Evolutionary conservation across 2,113 vertebrate species (phyloP), one percentile per base, ranked within the genome.

Genomic region (Sarotherodon lohbergeri): DNA sequence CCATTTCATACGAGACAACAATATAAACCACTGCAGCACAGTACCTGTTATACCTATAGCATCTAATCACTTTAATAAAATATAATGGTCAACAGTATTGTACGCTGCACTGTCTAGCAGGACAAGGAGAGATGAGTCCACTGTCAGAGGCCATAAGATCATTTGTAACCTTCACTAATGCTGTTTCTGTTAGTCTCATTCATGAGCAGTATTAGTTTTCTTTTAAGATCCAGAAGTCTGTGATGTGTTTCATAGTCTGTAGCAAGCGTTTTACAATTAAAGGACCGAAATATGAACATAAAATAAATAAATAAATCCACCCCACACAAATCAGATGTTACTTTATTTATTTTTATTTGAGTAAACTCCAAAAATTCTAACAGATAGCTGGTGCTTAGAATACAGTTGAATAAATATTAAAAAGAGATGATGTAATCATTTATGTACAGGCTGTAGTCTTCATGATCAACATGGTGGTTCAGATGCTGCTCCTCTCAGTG

Each of bases 221-320:
- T 56, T 0, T 4, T 56, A 56, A 24, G 54, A 24, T 56, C 54
- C 54, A 7, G 54, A 7, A 24, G 11, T 24, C 54, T 56, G 54
- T 0, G 0, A 24, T 56, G 11, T 7, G 54, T 56, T 56, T 56
- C 11, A 56, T 56, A 56, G 54, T 56, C 11, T 24, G 2, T 24
- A 0, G 2, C 54, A 24, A 4, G 6, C 12, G 54, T 56, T 56
- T 56, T 56, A 56, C 54, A 24, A 13, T 0, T 56, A 56, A 0
- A 56, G 54, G 22, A 56, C n/a, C 11, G 22, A 22, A 2, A 22
- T 22, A 22, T 22, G 22, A 22, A 22, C 22, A 22, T 22, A 22
- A 13, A 24, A 56, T 24, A 2, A 34, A 34, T 2, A 27, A 27
- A 56, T 27, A 27, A 56, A 2, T 56, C 55, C 55, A 56, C 12